Base-by-base conservation (phyloP, 2,888 invertebrate species). In the Seira ritae region DNA sequence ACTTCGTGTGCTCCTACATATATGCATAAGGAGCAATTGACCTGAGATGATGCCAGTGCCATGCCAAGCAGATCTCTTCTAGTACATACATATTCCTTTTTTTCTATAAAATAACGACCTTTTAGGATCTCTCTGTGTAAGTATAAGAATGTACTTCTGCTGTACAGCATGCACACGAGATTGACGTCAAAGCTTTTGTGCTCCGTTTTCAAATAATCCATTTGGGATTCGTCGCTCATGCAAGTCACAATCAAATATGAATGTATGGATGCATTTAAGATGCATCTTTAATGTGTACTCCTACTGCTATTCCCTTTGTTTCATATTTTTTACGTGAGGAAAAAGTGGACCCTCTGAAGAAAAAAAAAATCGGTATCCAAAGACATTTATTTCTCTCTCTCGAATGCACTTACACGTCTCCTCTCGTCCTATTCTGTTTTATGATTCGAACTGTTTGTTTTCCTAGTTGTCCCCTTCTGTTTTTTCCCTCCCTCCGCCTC, bases 201-300 rank as follows among this genome's bases (percentile, higher is more conserved):
- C 31, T 50, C 12, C 12, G 2, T 15, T 50, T 50, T 12, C 1
- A 50, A 50, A 50, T 50, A 50, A 50, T 15, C 50, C 50, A n/a
- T 50, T n/a, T n/a, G 50, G 50, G 50, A 50, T 50, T 50, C 17
- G 12, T 50, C 20, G 6, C 42, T 62, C 3, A 4, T 22, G 62
- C 70, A 66, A 50, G 80, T 81, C 81, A 82, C 81, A 82, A 76
- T 82, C 81, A 76, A 72, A 76, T 72, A 75, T 82, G 71, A 82
- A 82, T 82, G 76, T 76, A 72, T 72, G 67, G 67, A 55, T 72
- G 60, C 22, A 22, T 24, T 46, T 55, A 62, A 62, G 23, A 23
- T 72, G 31, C 50, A 24, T 60, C 67, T 24, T 67, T 67, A 67
- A 62, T 62, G 4, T 62, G 20, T 67, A 66, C n/a, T 31, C 37